Evolutionary conservation across 2,113 vertebrate species (phyloP), one percentile per base, ranked within the genome.

Genomic region (Spilogale gracilis): DNA sequence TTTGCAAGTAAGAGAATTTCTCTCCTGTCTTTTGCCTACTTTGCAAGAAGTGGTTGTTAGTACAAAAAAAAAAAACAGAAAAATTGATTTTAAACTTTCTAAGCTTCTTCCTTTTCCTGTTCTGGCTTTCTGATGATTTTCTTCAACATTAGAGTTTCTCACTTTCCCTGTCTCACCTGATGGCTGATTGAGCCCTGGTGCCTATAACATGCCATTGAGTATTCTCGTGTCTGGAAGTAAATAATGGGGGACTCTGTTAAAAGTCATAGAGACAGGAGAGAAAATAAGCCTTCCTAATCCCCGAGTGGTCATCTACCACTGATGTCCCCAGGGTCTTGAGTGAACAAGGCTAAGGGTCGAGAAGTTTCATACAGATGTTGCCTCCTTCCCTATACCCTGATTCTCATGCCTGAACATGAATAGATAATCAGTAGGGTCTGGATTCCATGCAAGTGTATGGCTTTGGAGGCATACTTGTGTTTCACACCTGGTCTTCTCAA

Each of bases 31-130:
- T 74, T 83, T 80, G 23, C 38, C 71, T 89, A n/a, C 38, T 78
- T 78, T 91, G 18, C 32, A 93, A 94, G 43, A 93, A 78, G 71
- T 97, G 9, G 8, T 93, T 80, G 25, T 79, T 78, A 20, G 52
- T 76, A 85, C 54, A 8, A 58, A 11, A 20, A 52, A 69, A 7
- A 52, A 6, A 30, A 52, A 69, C 50, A 50, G 50, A 63, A 60
- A 23, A 8, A 30, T 43, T 87, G 21, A 54, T 76, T 90, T 88
- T 25, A 60, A 87, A 20, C 12, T 78, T 94, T 95, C 43, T 79
- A 9, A 38, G 58, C 69, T 73, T 81, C 21, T 89, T 84, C 20
- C 13, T 81, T 78, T 69, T 60, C 18, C 17, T 20, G 8, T 61
- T 61, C 73, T 91, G 23, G 8, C 50, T 95, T 79, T 71, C 60